A percentile compares a stretch with the other conserved stretches of the same genome.
These are phyloP conservation scores for Microcaecilia unicolor DNA, from an alignment of 2,797 vertebrate species.

Conservation along the genomic window DNA sequence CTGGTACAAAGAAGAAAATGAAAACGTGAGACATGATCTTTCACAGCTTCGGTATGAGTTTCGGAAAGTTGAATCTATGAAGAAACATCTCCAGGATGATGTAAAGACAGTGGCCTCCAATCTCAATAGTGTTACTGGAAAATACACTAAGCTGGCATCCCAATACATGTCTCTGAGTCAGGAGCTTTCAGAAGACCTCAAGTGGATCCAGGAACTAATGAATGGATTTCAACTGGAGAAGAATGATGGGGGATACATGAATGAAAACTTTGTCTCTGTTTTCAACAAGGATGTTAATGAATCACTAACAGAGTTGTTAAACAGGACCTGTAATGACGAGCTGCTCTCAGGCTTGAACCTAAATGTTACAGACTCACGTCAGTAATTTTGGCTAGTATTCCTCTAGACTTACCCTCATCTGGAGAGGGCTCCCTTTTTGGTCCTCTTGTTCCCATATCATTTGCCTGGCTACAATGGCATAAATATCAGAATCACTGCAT, in stretches of 20 bases:
- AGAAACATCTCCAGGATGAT: constrained; percentile 65
- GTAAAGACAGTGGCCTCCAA: constrained; percentile 43
- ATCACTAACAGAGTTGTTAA: constrained; percentile 59
- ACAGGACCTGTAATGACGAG: constrained; percentile 48
- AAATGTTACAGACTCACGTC: constrained; percentile 38
- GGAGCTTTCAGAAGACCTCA: constrained; percentile 68
- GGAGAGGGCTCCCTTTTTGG: too few species aligned
- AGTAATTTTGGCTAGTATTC: too few species aligned
- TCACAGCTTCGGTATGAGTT: constrained; percentile 74
- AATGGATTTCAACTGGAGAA: constrained; percentile 50
- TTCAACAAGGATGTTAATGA: constrained; percentile 53
- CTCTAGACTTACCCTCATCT: too few species aligned
- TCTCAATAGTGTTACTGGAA: constrained; percentile 46
- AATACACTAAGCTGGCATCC: constrained; percentile 54
- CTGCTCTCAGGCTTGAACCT: constrained; percentile 47
- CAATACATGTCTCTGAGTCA: constrained; percentile 62
- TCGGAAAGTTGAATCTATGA: constrained; percentile 62
- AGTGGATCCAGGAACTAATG: constrained; percentile 68
- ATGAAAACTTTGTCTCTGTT: constrained; percentile 32
- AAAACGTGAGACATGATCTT: constrained; percentile 59
- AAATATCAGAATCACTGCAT: too few species aligned
- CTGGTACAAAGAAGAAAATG: constrained; percentile 75
- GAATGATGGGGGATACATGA: constrained; percentile 5
- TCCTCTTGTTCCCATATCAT: too few species aligned
- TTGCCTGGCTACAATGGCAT: too few species aligned